Evolutionary conservation across 2,113 vertebrate genomes (phyloP).

Genomic region (Clarias magur): DNA sequence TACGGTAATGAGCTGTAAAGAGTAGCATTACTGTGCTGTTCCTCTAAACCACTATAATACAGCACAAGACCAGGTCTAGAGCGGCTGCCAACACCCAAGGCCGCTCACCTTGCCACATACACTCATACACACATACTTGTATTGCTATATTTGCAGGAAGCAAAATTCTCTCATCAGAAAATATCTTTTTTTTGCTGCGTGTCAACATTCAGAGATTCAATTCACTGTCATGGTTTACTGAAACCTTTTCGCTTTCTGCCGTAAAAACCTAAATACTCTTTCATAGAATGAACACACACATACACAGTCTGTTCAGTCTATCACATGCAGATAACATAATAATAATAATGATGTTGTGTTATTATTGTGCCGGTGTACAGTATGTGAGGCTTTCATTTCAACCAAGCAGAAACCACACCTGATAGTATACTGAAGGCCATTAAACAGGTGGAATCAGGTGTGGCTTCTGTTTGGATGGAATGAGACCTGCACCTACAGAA

Average conservation of each 20-base stretch:
- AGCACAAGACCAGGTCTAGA: constrained; percentile 41
- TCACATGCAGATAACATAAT: no score
- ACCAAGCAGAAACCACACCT: no score
- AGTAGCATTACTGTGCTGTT: constrained; percentile 26
- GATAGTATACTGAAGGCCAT: no score
- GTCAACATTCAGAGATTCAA: neutral
- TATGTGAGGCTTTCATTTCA: no score
- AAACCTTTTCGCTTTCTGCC: neutral
- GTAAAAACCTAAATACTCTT: neutral
- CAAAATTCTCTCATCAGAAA: neutral
- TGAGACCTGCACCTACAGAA: no score
- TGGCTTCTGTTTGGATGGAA: no score
- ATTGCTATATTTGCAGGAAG: neutral
- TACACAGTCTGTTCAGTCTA: neutral
- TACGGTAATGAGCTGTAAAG: constrained; percentile 39
- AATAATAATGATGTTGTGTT: no score
- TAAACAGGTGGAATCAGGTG: no score
- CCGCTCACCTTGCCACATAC: constrained; percentile 41
- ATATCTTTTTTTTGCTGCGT: neutral
- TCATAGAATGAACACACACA: neutral
- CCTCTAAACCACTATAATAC: constrained; percentile 58
- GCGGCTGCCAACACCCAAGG: constrained; percentile 35
- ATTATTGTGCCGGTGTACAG: no score
- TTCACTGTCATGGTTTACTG: neutral
- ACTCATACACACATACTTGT: neutral